Evolutionary conservation across 1,140 invertebrate genomes (phyloP), one percentile per base, ranked within the genome.

Genomic region (Listronotus oregonensis): DNA sequence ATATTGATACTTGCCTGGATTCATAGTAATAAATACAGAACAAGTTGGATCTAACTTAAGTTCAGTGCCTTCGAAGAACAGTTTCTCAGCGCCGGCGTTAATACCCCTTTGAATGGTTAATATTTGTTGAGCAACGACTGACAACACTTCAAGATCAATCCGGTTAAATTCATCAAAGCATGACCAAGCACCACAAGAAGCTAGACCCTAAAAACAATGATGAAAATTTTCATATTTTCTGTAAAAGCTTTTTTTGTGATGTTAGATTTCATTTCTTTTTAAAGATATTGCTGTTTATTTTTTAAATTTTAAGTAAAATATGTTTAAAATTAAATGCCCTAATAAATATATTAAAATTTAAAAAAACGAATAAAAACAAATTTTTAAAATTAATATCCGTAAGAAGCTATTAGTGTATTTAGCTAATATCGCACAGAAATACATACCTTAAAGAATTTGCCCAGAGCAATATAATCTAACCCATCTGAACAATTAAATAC

Each of bases 81-180:
- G 77, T 11, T 84, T 88, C 8, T 87, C 82, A 27, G 86, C 78
- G 0, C 88, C 89, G 0, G 91, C 87, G 70, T 90, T 90, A 57
- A 97, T 94, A 34, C 85, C 89, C 21, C 89, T 81, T 75, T 90
- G 89, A 60, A 91, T 90, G 17, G 89, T 90, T 27, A 90, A 67
- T 61, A 98, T 97, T 80, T 95, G 93, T 78, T 95, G 93, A 0
- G 93, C 93, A 3, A 95, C 92, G 1, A 98, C 95, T 0, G 95
- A 98, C 31, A 97, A 76, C 40, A 97, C 95, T 79, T 92, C 90
- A 34, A 92, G 75, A 73, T 92, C 90, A 65, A 93, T 92, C 10
- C 90, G 85, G 76, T 93, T 92, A 78, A 98, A 98, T 80, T 98
- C 96, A 75, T 98, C 96, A 76, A 99, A 97, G 79, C 96, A 98